Base-by-base conservation (phyloP, 2,888 invertebrate species). In the Frankliniella intonsa region DNA sequence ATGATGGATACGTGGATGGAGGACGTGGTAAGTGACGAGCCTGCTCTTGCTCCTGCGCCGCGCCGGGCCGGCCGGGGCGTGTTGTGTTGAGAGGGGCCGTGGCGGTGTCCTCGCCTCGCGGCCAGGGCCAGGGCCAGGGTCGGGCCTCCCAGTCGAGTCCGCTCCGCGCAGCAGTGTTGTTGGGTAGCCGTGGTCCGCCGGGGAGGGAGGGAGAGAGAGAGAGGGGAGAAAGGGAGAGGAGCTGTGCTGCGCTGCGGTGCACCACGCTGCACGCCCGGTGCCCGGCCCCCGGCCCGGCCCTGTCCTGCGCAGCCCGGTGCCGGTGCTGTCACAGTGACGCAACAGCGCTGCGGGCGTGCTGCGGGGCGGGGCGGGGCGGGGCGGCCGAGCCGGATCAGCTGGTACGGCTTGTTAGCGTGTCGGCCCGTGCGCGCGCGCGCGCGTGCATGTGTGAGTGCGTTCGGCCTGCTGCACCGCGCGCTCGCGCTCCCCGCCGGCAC, bases 1-100 rank as follows among this genome's bases (percentile, higher is more conserved):
- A 76, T 76, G 69, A 76, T 76, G 69, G 69, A 76, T 22, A 25
- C 69, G 25, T 76, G 69, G 69, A 76, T 76, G 69, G 69, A 76
- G 69, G 69, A 76, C 69, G 69, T 76, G 69, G 69, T 76, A 25
- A 76, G 69, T 76, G 25, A 38, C 3, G 38, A 38, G 38, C 38
- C 38, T 38, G 38, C n/a, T n/a, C n/a, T n/a, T n/a, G n/a, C n/a
- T n/a, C n/a, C n/a, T n/a, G n/a, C n/a, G n/a, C n/a, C n/a, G n/a
- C n/a, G n/a, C n/a, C n/a, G n/a, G n/a, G n/a, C n/a, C n/a, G 51
- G 51, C 51, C 51, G 51, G 51, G 51, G 10, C 51, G 51, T 9
- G 51, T 12, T 12, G 51, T 9, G 51, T 12, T 51, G 51, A 9
- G 51, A 55, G 7, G 62, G 62, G 62, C 17, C 62, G 62, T 10